Conservation (phyloP, 2,113 vertebrate species). For the Amblyornis subalaris region DNA sequence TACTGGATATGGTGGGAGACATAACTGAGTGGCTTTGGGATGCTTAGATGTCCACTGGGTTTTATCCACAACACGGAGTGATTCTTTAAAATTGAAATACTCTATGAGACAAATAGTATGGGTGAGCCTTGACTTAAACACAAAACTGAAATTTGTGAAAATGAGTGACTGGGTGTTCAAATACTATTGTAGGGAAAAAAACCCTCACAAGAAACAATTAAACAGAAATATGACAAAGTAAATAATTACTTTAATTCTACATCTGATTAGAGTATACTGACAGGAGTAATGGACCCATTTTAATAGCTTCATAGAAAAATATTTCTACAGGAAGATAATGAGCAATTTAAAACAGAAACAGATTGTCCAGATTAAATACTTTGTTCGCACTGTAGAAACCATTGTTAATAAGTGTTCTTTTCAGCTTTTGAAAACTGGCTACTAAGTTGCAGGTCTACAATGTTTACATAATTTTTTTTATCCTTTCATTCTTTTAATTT, state of each 20-base stretch:
- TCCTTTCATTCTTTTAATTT: not conserved
- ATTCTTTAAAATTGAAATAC: not conserved
- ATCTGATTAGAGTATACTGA: not conserved
- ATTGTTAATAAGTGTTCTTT: not conserved
- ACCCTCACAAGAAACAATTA: not conserved
- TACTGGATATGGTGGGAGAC: not conserved
- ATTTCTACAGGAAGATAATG: not conserved
- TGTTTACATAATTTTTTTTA: not conserved
- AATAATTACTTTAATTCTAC: not conserved
- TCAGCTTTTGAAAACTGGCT: not conserved
- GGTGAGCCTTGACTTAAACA: not conserved
- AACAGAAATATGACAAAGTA: not conserved
- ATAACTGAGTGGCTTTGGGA: not conserved
- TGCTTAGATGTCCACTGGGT: fast-evolving
- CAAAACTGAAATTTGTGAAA: not conserved
- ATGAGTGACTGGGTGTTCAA: not conserved
- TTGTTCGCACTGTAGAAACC: fast-evolving
- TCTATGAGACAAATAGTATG: not conserved
- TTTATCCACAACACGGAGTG: not conserved
- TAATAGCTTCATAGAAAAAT: not conserved
- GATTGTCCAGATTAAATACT: not conserved
- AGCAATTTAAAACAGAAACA: not conserved
- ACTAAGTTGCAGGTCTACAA: not conserved
- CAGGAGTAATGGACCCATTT: not conserved
- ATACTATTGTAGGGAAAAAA: not conserved